Evolutionary conservation across 2,888 invertebrate species (phyloP).

Genomic region (Cheilosia impressa): DNA sequence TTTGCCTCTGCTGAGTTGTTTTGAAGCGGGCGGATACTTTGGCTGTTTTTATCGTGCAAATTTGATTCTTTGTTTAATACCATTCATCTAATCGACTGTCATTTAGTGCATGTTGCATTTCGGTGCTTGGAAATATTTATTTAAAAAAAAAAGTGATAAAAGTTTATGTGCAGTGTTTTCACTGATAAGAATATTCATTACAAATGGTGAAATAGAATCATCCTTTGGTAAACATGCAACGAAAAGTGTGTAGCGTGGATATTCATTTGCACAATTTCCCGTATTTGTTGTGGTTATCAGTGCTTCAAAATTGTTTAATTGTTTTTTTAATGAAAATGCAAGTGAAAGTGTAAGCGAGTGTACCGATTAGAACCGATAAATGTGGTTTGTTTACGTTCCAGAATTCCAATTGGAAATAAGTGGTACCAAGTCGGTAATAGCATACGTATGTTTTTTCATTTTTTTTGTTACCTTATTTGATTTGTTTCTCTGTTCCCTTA

Average conservation of each 20-base stretch:
- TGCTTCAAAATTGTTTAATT: slow-evolving; percentile 1
- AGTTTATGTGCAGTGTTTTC: no score
- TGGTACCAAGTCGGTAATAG: slow-evolving; percentile 46
- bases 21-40: slow-evolving; percentile 40
- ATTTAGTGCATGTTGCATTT: not conserved
- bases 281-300: slow-evolving; percentile 33
- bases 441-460: not conserved
- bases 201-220: no score
- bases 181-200: no score
- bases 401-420: slow-evolving; percentile 12
- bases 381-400: slow-evolving; percentile 70
- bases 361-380: slow-evolving; percentile 33
- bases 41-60: not conserved
- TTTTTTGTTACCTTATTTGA: not conserved
- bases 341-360: slow-evolving; percentile 35
- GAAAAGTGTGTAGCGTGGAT: not conserved
- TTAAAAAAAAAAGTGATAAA: no score
- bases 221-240: not conserved
- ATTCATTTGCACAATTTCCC: not conserved
- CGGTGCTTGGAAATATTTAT: no score
- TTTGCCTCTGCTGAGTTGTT: slow-evolving; percentile 23
- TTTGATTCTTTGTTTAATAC: not conserved
- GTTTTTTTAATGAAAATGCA: slow-evolving; percentile 2
- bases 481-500: not conserved
- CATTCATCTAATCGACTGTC: not conserved